Evolutionary conservation across 2,113 vertebrate species (phyloP).

Genomic region (Nycticryphes semicollaris): DNA sequence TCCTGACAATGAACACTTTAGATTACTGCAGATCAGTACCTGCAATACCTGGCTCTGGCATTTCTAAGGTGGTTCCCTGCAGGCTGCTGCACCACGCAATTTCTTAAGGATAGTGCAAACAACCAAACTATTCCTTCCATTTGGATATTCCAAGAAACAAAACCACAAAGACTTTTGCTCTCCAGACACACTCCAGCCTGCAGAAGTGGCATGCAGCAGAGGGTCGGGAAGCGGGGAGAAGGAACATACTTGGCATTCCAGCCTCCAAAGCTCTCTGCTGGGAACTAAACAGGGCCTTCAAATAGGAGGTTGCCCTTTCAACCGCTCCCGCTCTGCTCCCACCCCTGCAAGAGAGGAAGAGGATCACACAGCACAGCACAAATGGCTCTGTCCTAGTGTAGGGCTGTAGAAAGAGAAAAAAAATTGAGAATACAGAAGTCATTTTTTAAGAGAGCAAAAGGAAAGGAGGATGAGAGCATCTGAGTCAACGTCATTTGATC

Average conservation of each 20-base stretch:
- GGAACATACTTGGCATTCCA: slow-evolving; percentile 56
- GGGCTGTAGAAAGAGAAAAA: not conserved
- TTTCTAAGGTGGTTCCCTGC: not conserved
- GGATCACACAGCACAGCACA: slow-evolving; percentile 13
- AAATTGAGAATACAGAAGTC: not conserved
- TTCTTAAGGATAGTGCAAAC: not conserved
- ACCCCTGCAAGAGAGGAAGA: not conserved
- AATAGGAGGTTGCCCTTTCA: not conserved
- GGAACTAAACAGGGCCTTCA: not conserved
- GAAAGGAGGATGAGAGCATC: not conserved
- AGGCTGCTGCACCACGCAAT: not conserved
- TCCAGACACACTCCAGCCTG: not conserved
- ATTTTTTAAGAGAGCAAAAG: not conserved
- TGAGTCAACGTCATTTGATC: slow-evolving; percentile 3
- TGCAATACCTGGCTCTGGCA: not conserved
- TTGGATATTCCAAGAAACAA: not conserved
- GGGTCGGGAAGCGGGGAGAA: not conserved
- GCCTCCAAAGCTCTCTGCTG: not conserved
- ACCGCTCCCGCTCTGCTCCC: not conserved
- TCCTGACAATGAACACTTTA: not conserved
- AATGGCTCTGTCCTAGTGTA: not conserved
- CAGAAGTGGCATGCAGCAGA: not conserved
- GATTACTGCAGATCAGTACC: not conserved
- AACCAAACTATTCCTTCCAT: not conserved
- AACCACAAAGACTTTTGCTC: not conserved